Percentiles rank a stretch among this genome's conserved stretches.
Conservation (phyloP, 1,140 invertebrate genomes). For the Metopolophium dirhodum region DNA sequence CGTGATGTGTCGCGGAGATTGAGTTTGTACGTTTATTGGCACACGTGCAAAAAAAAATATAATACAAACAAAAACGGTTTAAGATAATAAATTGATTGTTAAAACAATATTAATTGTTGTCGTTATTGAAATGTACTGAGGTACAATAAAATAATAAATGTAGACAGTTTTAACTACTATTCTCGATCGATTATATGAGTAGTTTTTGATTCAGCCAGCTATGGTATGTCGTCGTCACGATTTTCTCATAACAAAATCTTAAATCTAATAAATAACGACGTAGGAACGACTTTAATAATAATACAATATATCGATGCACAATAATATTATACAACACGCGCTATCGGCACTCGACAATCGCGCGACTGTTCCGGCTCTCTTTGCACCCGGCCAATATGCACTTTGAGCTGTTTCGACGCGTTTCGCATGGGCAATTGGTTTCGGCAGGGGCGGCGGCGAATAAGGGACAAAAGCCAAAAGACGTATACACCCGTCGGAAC, state of each 20-base stretch:
- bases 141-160: not conserved
- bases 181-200: not conserved
- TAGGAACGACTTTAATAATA: not conserved
- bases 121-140: not conserved
- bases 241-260: not conserved
- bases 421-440: slow-evolving; percentile 28
- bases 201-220: too few species aligned
- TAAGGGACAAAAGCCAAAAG: not conserved
- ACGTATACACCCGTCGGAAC: not conserved
- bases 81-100: not conserved
- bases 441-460: not conserved
- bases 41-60: not conserved
- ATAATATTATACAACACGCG: too few species aligned
- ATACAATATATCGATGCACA: not conserved
- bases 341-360: not conserved
- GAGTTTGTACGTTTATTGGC: not conserved
- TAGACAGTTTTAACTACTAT: not conserved
- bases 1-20: not conserved
- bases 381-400: not conserved
- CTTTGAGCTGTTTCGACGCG: not conserved
- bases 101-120: not conserved
- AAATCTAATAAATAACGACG: not conserved
- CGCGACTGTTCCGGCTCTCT: not conserved
- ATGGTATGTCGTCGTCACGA: not conserved
- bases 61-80: not conserved